phyloP scores from a whole-genome alignment of 1,140 invertebrate species.

The Samia ricini region DNA sequence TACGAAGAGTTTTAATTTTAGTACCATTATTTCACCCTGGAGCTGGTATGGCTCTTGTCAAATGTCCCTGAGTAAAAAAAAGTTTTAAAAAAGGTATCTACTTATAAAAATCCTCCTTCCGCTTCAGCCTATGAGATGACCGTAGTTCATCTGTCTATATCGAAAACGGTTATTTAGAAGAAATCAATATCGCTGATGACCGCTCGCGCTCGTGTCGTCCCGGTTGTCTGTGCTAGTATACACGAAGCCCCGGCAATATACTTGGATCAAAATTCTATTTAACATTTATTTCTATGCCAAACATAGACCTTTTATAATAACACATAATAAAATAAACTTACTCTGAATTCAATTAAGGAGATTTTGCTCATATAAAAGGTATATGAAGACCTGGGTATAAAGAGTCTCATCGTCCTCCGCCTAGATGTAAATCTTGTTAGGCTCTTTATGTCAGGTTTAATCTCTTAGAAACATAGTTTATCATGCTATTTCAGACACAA shows the following conservation, averaged over 20 bases:
- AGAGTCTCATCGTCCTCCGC: constrained; percentile 17
- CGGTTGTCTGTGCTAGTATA: neutral
- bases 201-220: neutral
- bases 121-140: neutral
- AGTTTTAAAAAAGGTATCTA: too few species aligned
- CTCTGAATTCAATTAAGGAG: constrained; percentile 18
- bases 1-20: too few species aligned
- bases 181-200: constrained; percentile 22
- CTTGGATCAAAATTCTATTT: too few species aligned
- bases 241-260: neutral
- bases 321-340: neutral
- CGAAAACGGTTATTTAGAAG: constrained; percentile 18
- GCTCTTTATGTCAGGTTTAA: constrained; percentile 14
- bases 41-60: too few species aligned
- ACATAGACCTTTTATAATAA: neutral
- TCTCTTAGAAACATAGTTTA: constrained; percentile 18
- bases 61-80: too few species aligned
- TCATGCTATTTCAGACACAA: constrained; percentile 11
- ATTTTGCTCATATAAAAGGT: constrained; percentile 1
- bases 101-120: too few species aligned
- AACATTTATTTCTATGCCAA: neutral
- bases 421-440: constrained; percentile 19
- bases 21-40: too few species aligned
- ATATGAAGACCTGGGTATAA: neutral
- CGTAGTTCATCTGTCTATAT: constrained; percentile 7